phyloP scores from a whole-genome alignment of 2,113 vertebrate genomes.

The Lagopus muta region DNA sequence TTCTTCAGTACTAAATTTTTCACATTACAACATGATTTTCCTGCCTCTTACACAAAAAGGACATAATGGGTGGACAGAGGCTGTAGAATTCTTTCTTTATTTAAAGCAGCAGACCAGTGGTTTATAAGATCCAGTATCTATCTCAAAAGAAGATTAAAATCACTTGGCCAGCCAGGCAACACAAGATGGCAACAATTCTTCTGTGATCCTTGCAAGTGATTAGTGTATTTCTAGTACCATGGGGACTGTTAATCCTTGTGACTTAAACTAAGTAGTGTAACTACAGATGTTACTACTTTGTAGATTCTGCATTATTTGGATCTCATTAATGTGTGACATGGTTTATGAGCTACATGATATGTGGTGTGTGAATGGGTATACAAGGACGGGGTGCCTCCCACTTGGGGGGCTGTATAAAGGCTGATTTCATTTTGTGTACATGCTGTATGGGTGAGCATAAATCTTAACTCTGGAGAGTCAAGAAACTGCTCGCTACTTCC shows the following conservation, averaged over 20 bases:
- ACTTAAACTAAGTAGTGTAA: constrained; percentile 1
- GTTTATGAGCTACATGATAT: constrained; percentile 8
- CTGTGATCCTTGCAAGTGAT: not conserved
- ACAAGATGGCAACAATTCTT: constrained; percentile 12
- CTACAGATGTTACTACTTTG: constrained; percentile 26
- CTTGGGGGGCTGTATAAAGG: not conserved
- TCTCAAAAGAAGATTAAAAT: constrained; percentile 49
- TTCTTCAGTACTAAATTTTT: not conserved
- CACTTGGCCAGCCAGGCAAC: constrained; percentile 2
- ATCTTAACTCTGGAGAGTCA: not conserved
- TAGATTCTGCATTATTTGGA: not conserved
- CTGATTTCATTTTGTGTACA: not conserved
- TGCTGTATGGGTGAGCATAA: not conserved
- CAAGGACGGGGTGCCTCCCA: not conserved
- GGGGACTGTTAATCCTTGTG: constrained; percentile 38
- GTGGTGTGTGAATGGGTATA: not conserved
- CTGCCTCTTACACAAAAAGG: not conserved
- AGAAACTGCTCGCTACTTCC: not conserved
- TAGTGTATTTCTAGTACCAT: not conserved
- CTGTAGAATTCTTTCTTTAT: not conserved
- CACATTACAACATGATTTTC: not conserved
- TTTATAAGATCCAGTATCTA: constrained; percentile 4
- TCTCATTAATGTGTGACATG: not conserved
- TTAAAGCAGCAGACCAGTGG: not conserved
- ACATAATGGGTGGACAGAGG: not conserved